Evolutionary conservation across 2,888 invertebrate genomes (phyloP), one percentile per base, ranked within the genome.

Genomic region (Xiphydria camelus): DNA sequence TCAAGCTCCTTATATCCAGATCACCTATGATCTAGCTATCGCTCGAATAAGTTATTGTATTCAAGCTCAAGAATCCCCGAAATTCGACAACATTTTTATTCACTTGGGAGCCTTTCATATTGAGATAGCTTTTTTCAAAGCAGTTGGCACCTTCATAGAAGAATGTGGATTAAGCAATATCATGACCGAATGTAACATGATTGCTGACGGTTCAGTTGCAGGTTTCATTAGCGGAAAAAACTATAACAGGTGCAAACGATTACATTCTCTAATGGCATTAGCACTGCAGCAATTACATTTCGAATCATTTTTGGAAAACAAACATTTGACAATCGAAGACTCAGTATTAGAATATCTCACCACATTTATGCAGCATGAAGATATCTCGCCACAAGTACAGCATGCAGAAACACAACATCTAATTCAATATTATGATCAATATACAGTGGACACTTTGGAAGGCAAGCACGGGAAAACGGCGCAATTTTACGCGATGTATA

Each of bases 21-120:
- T 62, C 42, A 66, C 67, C 4, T 69, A 67, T 47, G 68, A 67
- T 54, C 47, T 69, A 29, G 67, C 65, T 2, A 66, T 67, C 47
- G 47, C 46, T 41, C 64, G 40, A 35, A 55, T 56, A 43, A 60
- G 34, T 57, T 55, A 58, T 26, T 55, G 58, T 55, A 62, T 70
- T 33, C 59, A 67, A 49, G 26, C 55, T 39, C 48, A 50, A 36
- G 62, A 68, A 41, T 29, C 33, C 22, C 55, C 62, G 38, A 50
- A 41, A 51, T 71, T 62, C 57, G 54, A 66, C 36, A 62, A 66
- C 42, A 10, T 74, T 47, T 73, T 70, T 47, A 66, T 73, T 31
- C 63, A 70, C 59, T 48, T 68, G 12, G 71, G 70, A 12, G 45
- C 59, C 22, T 73, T 76, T 57, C 62, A 66, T 51, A 41, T 64